Evolutionary conservation across 2,888 invertebrate genomes (phyloP).

Genomic region (Scaeva pyrastri): DNA sequence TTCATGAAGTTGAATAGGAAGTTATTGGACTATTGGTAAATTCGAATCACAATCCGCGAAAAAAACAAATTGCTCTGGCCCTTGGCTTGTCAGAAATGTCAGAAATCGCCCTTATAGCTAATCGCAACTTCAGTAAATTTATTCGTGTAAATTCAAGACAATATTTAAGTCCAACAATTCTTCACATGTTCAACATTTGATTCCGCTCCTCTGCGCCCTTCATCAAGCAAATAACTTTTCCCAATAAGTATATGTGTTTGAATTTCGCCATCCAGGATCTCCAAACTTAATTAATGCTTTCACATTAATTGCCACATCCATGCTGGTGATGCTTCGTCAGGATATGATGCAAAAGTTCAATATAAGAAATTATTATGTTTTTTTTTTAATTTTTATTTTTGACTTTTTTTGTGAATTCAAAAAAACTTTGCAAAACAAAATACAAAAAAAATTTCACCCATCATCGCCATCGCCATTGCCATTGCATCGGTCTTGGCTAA

Average conservation of each 20-base stretch:
- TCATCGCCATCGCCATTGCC: too few relatives aligned
- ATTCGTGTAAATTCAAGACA: too few relatives aligned
- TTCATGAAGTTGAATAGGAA: too few relatives aligned
- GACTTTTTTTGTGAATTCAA: conserved; percentile 58
- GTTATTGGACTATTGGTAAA: too few relatives aligned
- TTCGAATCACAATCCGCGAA: too few relatives aligned
- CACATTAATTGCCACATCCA: conserved; percentile 65
- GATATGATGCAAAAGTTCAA: conserved; percentile 35
- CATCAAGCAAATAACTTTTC: not conserved
- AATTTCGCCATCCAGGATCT: not conserved
- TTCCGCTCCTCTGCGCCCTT: not conserved
- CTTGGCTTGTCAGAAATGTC: too few relatives aligned
- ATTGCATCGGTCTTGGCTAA: not conserved
- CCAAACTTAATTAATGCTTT: conserved; percentile 68
- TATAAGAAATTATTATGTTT: conserved; percentile 61
- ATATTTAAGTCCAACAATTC: too few relatives aligned
- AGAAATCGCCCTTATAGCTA: too few relatives aligned
- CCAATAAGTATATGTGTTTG: conserved; percentile 14
- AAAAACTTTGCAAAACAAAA: conserved; percentile 31
- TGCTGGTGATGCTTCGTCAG: conserved; percentile 34
- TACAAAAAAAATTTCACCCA: conserved; percentile 11
- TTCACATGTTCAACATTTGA: too few relatives aligned
- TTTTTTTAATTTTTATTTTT: conserved; percentile 18
- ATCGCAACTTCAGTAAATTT: too few relatives aligned
- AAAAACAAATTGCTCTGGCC: too few relatives aligned